Conservation (phyloP, 1,140 invertebrate species). For the Bombus difficillimus region DNA sequence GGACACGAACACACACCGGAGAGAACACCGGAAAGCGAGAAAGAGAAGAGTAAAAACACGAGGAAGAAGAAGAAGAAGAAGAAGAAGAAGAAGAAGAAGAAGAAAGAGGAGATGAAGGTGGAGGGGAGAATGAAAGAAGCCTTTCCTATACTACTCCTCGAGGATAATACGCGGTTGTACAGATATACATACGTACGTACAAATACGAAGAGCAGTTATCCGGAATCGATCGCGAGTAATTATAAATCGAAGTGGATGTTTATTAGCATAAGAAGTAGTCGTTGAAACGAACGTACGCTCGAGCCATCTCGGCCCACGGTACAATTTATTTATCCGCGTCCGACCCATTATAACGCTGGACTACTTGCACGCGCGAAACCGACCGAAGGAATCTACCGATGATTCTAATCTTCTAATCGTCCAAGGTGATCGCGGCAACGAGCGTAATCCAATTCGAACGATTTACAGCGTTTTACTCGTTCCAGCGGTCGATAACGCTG, state of each 20-base stretch:
- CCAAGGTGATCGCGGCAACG: background rate
- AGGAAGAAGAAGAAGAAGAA: background rate
- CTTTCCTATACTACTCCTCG: background rate
- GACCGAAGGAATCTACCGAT: background rate
- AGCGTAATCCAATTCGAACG: conserved; percentile 15
- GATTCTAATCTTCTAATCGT: conserved; percentile 20
- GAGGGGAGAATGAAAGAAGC: background rate
- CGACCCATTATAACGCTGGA: conserved; percentile 17
- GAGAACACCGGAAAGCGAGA: background rate
- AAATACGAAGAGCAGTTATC: no score
- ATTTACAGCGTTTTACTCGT: background rate
- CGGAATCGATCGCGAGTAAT: background rate
- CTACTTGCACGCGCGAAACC: conserved; percentile 8
- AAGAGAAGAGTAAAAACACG: no score
- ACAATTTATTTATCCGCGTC: conserved; percentile 26
- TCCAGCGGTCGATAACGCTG: background rate
- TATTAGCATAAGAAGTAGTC: background rate
- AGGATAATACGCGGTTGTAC: background rate
- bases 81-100: no score
- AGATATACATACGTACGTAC: background rate
- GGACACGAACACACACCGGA: conserved; percentile 12
- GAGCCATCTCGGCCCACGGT: background rate
- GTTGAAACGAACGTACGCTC: background rate
- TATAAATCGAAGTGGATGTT: conserved; percentile 3
- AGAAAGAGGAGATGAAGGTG: no score